These are phyloP conservation scores for Aselliscus stoliczkanus DNA, from an alignment of 2,797 vertebrate genomes.

Conservation along the genomic window DNA sequence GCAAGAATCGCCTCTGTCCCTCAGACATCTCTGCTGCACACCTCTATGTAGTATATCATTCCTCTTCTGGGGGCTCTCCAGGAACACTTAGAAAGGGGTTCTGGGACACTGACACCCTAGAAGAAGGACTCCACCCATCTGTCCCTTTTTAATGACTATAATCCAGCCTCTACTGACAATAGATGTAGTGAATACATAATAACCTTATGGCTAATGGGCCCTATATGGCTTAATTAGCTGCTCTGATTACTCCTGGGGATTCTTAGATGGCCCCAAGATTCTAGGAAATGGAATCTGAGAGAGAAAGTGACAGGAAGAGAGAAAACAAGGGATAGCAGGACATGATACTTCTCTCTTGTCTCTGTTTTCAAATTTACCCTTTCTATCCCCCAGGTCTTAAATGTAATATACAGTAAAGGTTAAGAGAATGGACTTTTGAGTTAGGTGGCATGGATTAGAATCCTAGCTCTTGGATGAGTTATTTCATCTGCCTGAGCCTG, in stretches of 20 bases:
- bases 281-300: constrained; percentile 30
- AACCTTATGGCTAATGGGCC: constrained; percentile 27
- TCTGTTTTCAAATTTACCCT: neutral
- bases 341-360: neutral
- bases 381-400: neutral
- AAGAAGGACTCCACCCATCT: constrained; percentile 31
- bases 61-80: neutral
- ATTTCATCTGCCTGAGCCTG: constrained; percentile 9
- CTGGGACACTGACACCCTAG: neutral
- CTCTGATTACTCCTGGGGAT: constrained; percentile 42
- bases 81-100: neutral
- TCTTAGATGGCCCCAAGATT: constrained; percentile 49
- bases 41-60: neutral
- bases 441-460: constrained; percentile 8
- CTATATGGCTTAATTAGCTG: constrained; percentile 41
- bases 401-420: neutral
- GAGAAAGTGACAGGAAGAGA: neutral
- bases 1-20: neutral
- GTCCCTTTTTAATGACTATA: constrained; percentile 12
- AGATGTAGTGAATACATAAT: constrained; percentile 43
- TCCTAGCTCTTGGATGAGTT: constrained; percentile 26
- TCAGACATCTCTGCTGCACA: neutral
- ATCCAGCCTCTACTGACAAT: constrained; percentile 18
- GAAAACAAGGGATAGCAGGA: neutral
- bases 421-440: constrained; percentile 37